Base-by-base conservation (phyloP, 2,113 vertebrate species). In the Vimba vimba region DNA sequence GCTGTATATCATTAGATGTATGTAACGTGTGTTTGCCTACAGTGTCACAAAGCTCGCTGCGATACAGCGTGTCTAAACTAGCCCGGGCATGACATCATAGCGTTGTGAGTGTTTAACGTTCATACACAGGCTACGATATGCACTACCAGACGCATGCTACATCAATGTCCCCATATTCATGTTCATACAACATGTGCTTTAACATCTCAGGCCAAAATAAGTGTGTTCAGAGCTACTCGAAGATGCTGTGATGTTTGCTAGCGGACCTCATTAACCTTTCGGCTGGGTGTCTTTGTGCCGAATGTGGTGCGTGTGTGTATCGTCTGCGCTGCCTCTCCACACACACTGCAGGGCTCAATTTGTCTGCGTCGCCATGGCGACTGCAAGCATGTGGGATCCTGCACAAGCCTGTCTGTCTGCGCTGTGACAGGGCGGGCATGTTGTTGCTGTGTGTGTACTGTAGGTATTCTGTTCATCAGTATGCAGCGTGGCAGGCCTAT, bases 291-390 rank as follows among this genome's bases (percentile, higher is more conserved):
- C 55, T 79, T 59, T 60, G 11, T 79, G 77, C 57, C 15, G 77
- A 60, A 79, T 79, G 23, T 25, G 23, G 77, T 79, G 23, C 36
- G 55, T 17, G 77, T 43, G 6, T 43, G 6, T 15, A 4, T 79
- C 47, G 66, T 85, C 23, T 75, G 77, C 12, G 55, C 71, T 75
- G 71, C 36, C 74, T 66, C 27, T 45, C 17, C 43, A 43, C 52
- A n/a, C 66, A 66, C 75, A 80, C 55, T 50, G 84, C 45, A 45
- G 47, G 83, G 52, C 80, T 88, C 74, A 19, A 77, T 86, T 86
- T 83, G 79, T 88, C 77, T 88, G 87, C 71, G 80, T 88, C 23
- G 82, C 87, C 84, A 88, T 88, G 76, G 84, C 45, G 27, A 88
- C 84, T n/a, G 25, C 25, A 50, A 86, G 85, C 87, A 68, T 84